Conservation (phyloP, 2,113 vertebrate genomes). For the Macaca nemestrina region DNA sequence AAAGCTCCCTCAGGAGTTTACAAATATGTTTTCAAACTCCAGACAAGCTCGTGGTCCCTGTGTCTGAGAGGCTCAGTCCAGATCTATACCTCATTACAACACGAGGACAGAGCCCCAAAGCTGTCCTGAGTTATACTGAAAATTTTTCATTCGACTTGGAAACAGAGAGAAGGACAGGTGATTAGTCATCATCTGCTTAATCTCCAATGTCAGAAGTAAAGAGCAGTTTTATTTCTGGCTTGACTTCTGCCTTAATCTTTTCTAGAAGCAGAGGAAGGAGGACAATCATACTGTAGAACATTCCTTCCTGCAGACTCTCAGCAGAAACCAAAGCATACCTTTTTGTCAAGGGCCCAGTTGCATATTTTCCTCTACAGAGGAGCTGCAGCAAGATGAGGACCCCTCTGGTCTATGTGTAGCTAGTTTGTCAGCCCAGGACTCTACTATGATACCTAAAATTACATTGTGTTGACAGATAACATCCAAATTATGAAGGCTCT, state of each 20-base stretch:
- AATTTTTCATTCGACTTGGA: constrained; percentile 46
- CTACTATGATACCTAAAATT: not conserved
- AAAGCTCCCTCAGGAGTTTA: not conserved
- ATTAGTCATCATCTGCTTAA: constrained; percentile 60
- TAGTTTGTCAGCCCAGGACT: too few species aligned
- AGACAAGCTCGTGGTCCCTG: not conserved
- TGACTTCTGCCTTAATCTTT: constrained; percentile 55
- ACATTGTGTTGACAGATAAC: not conserved
- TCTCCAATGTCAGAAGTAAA: constrained; percentile 42
- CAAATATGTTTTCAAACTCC: not conserved
- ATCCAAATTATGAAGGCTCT: not conserved
- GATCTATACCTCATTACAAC: not conserved
- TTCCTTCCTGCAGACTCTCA: constrained; percentile 28
- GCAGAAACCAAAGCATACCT: constrained; percentile 32
- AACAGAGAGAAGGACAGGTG: not conserved
- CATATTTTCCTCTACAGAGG: constrained; percentile 4
- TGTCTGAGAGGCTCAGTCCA: not conserved
- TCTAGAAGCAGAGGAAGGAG: constrained; percentile 49
- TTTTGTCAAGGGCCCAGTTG: constrained; percentile 21
- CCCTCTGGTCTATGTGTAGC: not conserved
- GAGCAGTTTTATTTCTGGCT: constrained; percentile 57
- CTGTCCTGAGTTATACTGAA: constrained; percentile 12
- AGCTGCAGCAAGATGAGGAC: not conserved
- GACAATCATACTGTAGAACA: not conserved
- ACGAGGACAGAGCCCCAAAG: not conserved